Evolutionary conservation across 2,113 vertebrate genomes (phyloP).

Genomic region (Chroicocephalus ridibundus): DNA sequence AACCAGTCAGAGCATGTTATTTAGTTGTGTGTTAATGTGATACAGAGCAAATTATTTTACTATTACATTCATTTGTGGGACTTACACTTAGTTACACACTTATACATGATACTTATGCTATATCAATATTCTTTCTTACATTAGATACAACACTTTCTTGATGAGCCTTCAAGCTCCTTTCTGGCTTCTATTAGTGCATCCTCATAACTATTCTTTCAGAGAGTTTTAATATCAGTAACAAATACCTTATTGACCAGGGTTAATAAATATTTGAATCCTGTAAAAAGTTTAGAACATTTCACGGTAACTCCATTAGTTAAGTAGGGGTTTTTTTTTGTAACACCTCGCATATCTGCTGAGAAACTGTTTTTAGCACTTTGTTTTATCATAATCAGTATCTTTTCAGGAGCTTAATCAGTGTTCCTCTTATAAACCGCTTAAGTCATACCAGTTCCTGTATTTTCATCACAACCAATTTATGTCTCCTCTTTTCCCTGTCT

Average conservation of each 20-base stretch:
- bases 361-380: neutral
- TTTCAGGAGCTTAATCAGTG: conserved; percentile 17
- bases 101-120: neutral
- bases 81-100: neutral
- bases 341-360: neutral
- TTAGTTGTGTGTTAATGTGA: neutral
- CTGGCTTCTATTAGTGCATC: neutral
- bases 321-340: neutral
- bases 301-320: neutral
- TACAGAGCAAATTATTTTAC: neutral
- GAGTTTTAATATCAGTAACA: neutral
- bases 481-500: neutral
- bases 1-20: neutral
- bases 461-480: neutral
- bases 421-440: neutral
- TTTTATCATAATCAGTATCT: conserved; percentile 4
- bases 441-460: neutral
- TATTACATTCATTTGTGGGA: neutral
- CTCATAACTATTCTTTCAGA: neutral
- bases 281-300: neutral
- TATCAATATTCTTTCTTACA: neutral
- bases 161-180: neutral
- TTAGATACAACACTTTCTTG: neutral
- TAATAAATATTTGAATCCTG: neutral
- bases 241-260: neutral